Evolutionary conservation across 1,140 invertebrate genomes (phyloP).

Genomic region (Pseudomyrmex concolor): DNA sequence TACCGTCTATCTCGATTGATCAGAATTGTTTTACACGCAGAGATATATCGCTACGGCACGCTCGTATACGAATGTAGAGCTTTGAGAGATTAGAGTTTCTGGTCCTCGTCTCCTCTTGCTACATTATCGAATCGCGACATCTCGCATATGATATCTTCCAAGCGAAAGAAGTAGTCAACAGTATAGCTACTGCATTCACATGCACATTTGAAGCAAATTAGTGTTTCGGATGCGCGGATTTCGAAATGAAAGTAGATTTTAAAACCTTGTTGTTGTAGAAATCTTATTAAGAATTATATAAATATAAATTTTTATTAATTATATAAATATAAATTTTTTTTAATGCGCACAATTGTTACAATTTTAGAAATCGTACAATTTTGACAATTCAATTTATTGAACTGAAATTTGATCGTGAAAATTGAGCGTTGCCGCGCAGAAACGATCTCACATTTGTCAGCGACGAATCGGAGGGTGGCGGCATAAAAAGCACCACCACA

Average conservation of each 20-base stretch:
- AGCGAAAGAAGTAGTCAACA: too few relatives aligned
- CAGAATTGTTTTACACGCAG: conserved; percentile 53
- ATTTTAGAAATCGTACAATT: neutral
- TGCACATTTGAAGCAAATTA: too few relatives aligned
- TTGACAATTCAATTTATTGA: conserved; percentile 1
- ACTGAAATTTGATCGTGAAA: neutral
- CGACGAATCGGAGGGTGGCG: neutral
- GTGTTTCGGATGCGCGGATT: too few relatives aligned
- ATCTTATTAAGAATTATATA: too few relatives aligned
- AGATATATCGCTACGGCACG: neutral
- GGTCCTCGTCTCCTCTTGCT: neutral
- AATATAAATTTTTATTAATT: too few relatives aligned
- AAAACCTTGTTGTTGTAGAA: too few relatives aligned
- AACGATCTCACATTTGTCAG: conserved; percentile 2
- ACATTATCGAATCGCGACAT: neutral
- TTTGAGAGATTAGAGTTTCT: neutral
- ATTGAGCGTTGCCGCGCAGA: neutral
- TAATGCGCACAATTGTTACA: too few relatives aligned
- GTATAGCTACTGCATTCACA: too few relatives aligned
- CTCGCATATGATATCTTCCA: neutral
- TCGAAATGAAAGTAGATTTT: too few relatives aligned
- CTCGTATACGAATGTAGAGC: neutral
- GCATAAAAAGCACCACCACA: conserved; percentile 5
- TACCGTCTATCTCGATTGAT: conserved; percentile 28
- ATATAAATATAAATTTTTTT: too few relatives aligned